phyloP scores from a whole-genome alignment of 2,888 invertebrate species.

The Drosophila peninsularis region DNA sequence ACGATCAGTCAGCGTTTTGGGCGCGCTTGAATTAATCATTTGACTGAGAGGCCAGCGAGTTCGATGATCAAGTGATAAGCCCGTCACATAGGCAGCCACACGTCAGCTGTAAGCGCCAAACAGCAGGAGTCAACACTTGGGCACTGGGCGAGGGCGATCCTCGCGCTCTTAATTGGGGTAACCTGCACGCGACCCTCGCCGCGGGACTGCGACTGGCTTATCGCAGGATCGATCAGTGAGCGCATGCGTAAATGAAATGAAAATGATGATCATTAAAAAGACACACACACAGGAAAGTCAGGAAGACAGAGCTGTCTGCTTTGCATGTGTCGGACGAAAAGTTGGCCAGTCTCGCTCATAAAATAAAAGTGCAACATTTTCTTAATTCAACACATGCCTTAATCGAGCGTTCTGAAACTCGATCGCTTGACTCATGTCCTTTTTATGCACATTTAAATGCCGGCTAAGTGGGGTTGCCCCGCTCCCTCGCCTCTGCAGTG shows the following conservation, averaged over 20 bases:
- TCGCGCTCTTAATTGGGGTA: conserved; percentile 53
- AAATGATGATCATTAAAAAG: conserved; percentile 82
- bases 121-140: conserved; percentile 80
- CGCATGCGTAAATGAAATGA: conserved; percentile 81
- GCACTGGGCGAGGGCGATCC: conserved; percentile 34
- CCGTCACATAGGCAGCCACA: conserved; percentile 81
- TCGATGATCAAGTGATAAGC: conserved; percentile 81
- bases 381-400: conserved; percentile 83
- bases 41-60: conserved; percentile 12
- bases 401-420: conserved; percentile 75
- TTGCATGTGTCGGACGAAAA: conserved; percentile 26
- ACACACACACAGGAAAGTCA: conserved; percentile 36
- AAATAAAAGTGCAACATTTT: conserved; percentile 79
- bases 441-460: conserved; percentile 62
- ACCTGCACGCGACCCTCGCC: conserved; percentile 58
- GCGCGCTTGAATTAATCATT: conserved; percentile 75
- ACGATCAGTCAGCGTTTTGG: conserved; percentile 82
- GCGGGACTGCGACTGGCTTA: conserved; percentile 43
- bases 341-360: conserved; percentile 24
- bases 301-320: conserved; percentile 16
- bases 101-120: conserved; percentile 84
- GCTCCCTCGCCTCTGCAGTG: conserved; percentile 14
- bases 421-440: conserved; percentile 61
- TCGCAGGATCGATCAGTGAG: conserved; percentile 56
- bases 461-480: conserved; percentile 66